These are phyloP conservation scores for Drosophila cyrtoloma DNA, from an alignment of 2,888 invertebrate genomes.

Conservation along the genomic window DNA sequence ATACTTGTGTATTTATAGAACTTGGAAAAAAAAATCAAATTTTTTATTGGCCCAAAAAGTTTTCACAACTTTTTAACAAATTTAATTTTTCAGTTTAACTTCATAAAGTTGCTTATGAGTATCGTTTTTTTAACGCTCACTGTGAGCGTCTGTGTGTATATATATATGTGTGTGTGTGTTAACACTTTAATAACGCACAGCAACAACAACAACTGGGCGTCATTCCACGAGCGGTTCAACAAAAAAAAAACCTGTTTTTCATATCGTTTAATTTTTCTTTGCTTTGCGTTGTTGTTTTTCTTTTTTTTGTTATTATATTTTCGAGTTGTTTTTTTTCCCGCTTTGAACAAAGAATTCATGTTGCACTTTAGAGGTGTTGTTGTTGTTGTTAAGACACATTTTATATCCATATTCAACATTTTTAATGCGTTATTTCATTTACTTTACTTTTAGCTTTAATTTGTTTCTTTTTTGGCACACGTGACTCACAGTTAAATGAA, in stretches of 20 bases:
- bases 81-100: neutral
- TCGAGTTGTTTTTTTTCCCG: conserved; percentile 5
- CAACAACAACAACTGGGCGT: conserved; percentile 43
- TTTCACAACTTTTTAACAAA: neutral
- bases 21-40: neutral
- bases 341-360: neutral
- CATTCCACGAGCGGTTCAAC: conserved; percentile 25
- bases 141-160: conserved; percentile 11
- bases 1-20: neutral
- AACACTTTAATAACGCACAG: conserved; percentile 48
- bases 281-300: conserved; percentile 12
- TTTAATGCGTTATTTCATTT: neutral
- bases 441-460: conserved; percentile 1
- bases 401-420: neutral
- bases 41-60: neutral
- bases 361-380: conserved; percentile 16
- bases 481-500: conserved; percentile 58
- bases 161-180: conserved; percentile 7
- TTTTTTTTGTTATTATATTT: conserved; percentile 6
- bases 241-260: conserved; percentile 56
- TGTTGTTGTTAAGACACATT: conserved; percentile 7
- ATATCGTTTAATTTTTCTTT: conserved; percentile 29
- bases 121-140: conserved; percentile 41
- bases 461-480: conserved; percentile 32
- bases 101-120: conserved; percentile 6